A percentile compares a stretch with the other conserved stretches of the same genome.
These are phyloP conservation scores for Raja brachyura DNA, from an alignment of 2,113 vertebrate species.

Conservation along the genomic window DNA sequence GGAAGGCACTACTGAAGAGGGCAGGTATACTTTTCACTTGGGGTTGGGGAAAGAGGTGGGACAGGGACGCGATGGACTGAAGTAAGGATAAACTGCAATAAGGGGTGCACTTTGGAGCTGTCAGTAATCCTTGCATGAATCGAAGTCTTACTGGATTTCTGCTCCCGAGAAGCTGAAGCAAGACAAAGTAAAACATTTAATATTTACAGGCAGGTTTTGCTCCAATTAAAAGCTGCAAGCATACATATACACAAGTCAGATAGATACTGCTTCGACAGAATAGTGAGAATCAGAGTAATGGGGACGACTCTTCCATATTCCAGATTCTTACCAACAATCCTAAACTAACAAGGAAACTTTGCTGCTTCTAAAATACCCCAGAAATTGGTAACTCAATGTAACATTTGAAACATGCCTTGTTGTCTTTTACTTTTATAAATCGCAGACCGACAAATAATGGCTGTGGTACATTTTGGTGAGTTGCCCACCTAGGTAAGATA, in stretches of 20 bases:
- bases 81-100: no score
- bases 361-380: background rate
- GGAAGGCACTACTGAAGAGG: background rate
- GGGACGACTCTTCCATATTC: background rate
- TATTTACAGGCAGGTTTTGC: background rate
- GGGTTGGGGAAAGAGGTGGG: background rate
- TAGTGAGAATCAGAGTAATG: background rate
- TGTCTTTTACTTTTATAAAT: background rate
- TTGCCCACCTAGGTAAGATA: background rate
- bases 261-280: background rate
- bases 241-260: background rate
- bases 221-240: background rate
- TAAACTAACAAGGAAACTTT: background rate
- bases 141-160: background rate
- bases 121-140: background rate
- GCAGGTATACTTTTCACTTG: background rate
- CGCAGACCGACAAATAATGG: background rate
- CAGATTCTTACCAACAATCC: no score
- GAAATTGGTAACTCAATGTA: background rate
- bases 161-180: background rate
- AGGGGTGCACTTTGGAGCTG: background rate
- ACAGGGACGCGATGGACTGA: background rate
- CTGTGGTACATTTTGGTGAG: background rate
- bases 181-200: background rate
- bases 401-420: background rate